Evolutionary conservation across 2,888 invertebrate genomes (phyloP).

Genomic region (Neoaliturus tenellus): DNA sequence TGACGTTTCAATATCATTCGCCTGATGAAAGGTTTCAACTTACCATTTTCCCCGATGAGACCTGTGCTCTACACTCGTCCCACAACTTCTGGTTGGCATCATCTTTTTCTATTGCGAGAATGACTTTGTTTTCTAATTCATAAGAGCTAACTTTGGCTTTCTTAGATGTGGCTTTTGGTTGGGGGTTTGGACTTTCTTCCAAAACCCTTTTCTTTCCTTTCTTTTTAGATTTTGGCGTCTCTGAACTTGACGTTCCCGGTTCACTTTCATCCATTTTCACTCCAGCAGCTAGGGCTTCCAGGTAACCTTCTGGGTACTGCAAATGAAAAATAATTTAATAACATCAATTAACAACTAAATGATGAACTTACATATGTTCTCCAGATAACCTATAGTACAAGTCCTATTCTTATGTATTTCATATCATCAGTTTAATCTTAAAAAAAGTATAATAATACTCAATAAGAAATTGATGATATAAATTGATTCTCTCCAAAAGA

Average conservation of each 20-base stretch:
- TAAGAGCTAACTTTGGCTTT: constrained; percentile 71
- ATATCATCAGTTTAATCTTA: too few relatives aligned
- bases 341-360: too few relatives aligned
- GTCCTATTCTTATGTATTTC: too few relatives aligned
- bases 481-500: too few relatives aligned
- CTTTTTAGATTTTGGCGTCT: constrained; percentile 69
- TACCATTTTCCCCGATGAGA: constrained; percentile 74
- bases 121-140: constrained; percentile 71
- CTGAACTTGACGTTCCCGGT: too few relatives aligned
- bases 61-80: constrained; percentile 77
- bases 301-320: constrained; percentile 84
- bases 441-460: too few relatives aligned
- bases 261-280: constrained; percentile 66
- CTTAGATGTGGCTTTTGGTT: constrained; percentile 69
- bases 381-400: too few relatives aligned
- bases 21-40: too few relatives aligned
- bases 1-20: too few relatives aligned
- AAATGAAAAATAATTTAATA: too few relatives aligned
- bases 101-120: constrained; percentile 76
- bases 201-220: constrained; percentile 69
- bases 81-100: constrained; percentile 80
- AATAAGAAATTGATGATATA: too few relatives aligned
- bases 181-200: constrained; percentile 61
- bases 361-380: too few relatives aligned
- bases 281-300: constrained; percentile 79